Evolutionary conservation across 2,113 vertebrate species (phyloP).

Genomic region (Apus apus): DNA sequence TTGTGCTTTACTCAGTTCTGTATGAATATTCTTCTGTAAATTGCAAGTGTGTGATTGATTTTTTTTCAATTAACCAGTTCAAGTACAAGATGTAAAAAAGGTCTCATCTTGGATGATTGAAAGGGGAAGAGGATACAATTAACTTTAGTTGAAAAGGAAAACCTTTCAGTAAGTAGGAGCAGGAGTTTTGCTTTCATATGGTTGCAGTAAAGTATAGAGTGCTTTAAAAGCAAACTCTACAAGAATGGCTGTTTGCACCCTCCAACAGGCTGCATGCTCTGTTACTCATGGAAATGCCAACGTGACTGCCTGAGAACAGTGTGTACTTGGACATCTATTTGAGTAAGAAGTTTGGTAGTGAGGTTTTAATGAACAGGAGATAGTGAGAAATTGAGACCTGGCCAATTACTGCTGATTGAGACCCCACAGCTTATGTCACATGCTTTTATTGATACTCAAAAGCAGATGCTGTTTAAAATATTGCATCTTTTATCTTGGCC

Average conservation of each 20-base stretch:
- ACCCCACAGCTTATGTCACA: background rate
- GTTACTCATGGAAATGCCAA: background rate
- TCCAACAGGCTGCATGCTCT: background rate
- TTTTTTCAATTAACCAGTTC: background rate
- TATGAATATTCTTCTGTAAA: background rate
- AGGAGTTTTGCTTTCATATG: background rate
- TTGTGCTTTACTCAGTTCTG: background rate
- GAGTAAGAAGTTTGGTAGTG: background rate
- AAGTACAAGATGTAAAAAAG: background rate
- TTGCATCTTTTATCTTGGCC: slow-evolving; percentile 41
- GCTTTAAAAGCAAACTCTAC: background rate
- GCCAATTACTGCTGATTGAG: background rate
- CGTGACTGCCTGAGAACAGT: background rate
- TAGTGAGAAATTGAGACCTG: background rate
- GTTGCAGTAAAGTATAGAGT: background rate
- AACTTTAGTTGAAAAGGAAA: slow-evolving; percentile 23
- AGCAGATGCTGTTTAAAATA: slow-evolving; percentile 55
- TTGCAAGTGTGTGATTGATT: background rate
- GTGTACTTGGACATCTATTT: background rate
- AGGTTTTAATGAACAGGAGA: background rate
- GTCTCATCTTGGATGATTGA: background rate
- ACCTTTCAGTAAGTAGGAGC: background rate
- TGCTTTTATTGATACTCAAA: slow-evolving; percentile 35
- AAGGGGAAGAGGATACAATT: background rate
- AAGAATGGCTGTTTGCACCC: background rate